Conservation (phyloP, 1,140 invertebrate species). For the Drosophila littoralis region DNA sequence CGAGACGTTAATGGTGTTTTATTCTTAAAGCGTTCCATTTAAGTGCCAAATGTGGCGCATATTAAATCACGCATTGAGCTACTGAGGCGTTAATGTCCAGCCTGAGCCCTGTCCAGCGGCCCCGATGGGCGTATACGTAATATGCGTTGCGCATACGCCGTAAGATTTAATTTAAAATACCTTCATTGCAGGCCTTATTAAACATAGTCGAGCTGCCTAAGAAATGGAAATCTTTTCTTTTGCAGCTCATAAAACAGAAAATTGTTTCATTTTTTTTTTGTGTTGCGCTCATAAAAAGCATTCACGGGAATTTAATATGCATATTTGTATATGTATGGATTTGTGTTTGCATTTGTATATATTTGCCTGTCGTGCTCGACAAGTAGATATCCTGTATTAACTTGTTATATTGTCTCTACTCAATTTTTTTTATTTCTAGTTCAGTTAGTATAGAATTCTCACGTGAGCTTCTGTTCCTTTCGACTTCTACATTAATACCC, state of each 20-base stretch:
- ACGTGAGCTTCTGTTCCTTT: neutral
- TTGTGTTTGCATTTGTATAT: neutral
- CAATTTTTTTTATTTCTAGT: no score
- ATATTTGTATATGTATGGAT: slow-evolving; percentile 1
- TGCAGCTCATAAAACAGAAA: slow-evolving; percentile 39
- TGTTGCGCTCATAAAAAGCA: slow-evolving; percentile 13
- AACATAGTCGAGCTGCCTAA: neutral
- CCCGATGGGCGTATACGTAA: slow-evolving; percentile 36
- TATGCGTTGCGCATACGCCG: slow-evolving; percentile 55
- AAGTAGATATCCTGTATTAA: neutral
- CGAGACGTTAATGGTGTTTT: slow-evolving; percentile 36
- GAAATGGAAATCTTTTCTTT: slow-evolving; percentile 11
- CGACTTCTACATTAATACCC: neutral
- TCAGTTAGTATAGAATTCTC: neutral
- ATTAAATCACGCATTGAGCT: slow-evolving; percentile 22
- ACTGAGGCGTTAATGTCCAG: slow-evolving; percentile 6
- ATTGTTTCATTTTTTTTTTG: slow-evolving; percentile 13
- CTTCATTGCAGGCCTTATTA: slow-evolving; percentile 11
- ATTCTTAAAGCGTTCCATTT: slow-evolving; percentile 29
- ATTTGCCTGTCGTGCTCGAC: slow-evolving; percentile 3
- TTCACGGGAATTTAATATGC: slow-evolving; percentile 22
- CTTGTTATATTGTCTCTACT: no score
- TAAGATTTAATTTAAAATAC: slow-evolving; percentile 28
- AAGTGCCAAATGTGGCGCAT: slow-evolving; percentile 30
- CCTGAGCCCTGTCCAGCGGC: neutral